Evolutionary conservation across 2,113 vertebrate genomes (phyloP).

Genomic region (Callospermophilus lateralis): DNA sequence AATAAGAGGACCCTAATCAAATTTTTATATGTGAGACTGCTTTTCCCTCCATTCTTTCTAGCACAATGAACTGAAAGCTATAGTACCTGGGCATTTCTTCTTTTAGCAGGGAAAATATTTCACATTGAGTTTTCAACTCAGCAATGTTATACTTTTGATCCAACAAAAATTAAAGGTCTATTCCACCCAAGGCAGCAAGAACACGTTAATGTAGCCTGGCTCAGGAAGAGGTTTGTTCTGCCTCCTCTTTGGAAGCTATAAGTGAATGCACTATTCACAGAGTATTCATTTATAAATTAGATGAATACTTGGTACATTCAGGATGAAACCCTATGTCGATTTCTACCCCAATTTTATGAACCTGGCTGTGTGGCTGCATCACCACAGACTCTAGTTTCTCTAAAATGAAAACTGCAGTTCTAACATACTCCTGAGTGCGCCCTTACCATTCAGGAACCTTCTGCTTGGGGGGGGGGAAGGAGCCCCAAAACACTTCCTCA

Average conservation of each 20-base stretch:
- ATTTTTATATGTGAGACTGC: neutral
- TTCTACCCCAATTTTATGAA: neutral
- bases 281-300: neutral
- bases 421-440: no score
- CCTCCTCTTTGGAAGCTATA: neutral
- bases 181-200: neutral
- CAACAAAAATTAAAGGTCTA: conserved; percentile 23
- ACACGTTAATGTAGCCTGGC: neutral
- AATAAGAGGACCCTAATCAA: neutral
- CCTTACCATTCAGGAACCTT: neutral
- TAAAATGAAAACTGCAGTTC: neutral
- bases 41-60: neutral
- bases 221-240: neutral
- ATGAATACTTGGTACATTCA: neutral
- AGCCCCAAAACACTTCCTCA: neutral
- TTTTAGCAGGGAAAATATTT: conserved; percentile 19
- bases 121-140: neutral
- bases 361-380: neutral
- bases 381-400: neutral
- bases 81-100: neutral
- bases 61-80: neutral
- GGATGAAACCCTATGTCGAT: neutral
- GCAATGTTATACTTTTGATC: conserved; percentile 3
- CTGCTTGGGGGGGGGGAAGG: neutral
- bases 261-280: neutral